Percentiles rank a stretch among this genome's conserved stretches.
These are phyloP conservation scores for Morinoia aosen DNA, from an alignment of 2,888 invertebrate species.

Conservation along the genomic window DNA sequence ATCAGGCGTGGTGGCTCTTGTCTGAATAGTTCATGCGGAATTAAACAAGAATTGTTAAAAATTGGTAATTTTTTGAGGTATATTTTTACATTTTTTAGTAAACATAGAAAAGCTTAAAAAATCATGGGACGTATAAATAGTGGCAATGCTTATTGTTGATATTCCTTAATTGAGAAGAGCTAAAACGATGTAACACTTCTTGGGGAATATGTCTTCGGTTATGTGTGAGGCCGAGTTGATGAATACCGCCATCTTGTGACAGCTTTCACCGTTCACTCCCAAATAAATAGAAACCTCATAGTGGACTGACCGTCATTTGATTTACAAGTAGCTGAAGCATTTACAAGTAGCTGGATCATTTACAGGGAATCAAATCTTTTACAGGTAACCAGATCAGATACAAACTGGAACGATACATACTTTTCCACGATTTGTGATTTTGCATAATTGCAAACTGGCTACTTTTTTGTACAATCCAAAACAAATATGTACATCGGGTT, in stretches of 20 bases:
- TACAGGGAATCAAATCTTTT: background rate
- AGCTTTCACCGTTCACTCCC: background rate
- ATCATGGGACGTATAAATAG: background rate
- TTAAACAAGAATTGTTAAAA: background rate
- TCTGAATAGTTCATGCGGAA: background rate
- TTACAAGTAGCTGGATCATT: background rate
- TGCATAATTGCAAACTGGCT: too few species aligned
- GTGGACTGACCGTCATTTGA: background rate
- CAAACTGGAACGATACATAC: background rate
- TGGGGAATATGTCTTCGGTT: background rate
- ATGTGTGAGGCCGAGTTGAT: background rate
- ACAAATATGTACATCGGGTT: too few species aligned
- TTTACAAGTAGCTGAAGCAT: background rate
- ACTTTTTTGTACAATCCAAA: too few species aligned
- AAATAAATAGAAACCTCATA: background rate
- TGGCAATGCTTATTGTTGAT: background rate
- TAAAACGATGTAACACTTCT: background rate
- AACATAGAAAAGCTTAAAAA: background rate
- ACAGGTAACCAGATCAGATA: background rate
- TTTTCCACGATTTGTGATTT: too few species aligned
- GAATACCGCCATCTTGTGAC: background rate
- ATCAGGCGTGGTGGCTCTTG: too few species aligned
- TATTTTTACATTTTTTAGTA: background rate
- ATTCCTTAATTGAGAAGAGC: background rate
- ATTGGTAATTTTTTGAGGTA: background rate